Percentiles rank a stretch among this genome's conserved stretches.
These are phyloP conservation scores for Lophochroa leadbeateri DNA, from an alignment of 2,113 vertebrate genomes.

Conservation along the genomic window DNA sequence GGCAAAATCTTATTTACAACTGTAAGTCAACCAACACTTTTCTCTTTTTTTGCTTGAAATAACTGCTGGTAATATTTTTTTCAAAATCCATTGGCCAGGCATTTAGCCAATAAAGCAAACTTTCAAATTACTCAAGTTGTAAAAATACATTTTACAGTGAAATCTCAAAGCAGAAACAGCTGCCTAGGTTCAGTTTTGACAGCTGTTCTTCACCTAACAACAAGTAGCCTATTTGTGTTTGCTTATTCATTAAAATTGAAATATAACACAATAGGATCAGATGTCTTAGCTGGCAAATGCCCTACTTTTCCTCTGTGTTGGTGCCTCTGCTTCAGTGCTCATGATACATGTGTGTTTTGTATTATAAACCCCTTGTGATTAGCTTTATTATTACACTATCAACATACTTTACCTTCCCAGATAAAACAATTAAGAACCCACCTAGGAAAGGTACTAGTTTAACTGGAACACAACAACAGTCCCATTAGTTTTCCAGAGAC, in stretches of 20 bases:
- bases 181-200: background rate
- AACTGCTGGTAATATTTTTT: background rate
- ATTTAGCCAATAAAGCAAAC: background rate
- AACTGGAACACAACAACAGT: background rate
- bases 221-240: constrained; percentile 20
- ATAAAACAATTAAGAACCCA: background rate
- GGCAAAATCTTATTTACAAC: background rate
- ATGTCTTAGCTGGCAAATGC: constrained; percentile 1
- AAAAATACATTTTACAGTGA: background rate
- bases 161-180: background rate
- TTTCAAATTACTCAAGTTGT: background rate
- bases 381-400: background rate
- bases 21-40: background rate
- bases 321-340: background rate
- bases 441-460: background rate
- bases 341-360: background rate
- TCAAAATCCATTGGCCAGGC: background rate
- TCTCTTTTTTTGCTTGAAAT: background rate
- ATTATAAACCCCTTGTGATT: background rate
- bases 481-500: background rate
- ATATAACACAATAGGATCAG: constrained; percentile 13
- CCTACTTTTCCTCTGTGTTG: background rate
- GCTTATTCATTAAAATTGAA: constrained; percentile 41
- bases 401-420: background rate
- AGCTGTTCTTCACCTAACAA: constrained; percentile 10